Conservation (phyloP, 2,888 invertebrate species). For the Leistus spinibarbis region DNA sequence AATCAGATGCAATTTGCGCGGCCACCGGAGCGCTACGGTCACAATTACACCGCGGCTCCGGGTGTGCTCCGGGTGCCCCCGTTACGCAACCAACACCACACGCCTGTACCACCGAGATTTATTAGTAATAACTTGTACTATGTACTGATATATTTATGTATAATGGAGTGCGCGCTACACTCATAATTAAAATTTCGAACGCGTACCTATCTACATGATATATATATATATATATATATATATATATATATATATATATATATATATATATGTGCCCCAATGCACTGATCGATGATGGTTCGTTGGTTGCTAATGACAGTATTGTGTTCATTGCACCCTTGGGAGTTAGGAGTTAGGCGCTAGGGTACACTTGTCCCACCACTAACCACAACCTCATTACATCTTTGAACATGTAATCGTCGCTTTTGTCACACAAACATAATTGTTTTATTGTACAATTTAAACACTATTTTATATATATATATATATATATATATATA, state of each 20-base stretch:
- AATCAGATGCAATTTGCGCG: conserved; percentile 53
- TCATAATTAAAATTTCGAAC: conserved; percentile 50
- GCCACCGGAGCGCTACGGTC: conserved; percentile 49
- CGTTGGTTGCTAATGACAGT: conserved; percentile 47
- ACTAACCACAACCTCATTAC: neutral
- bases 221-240: neutral
- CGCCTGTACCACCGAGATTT: conserved; percentile 48
- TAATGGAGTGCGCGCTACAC: conserved; percentile 45
- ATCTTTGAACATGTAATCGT: neutral
- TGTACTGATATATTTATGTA: conserved; percentile 21
- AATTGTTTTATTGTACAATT: no score
- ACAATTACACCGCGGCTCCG: conserved; percentile 46
- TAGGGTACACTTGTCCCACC: neutral
- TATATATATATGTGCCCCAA: neutral
- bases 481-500: neutral
- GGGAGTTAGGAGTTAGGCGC: conserved; percentile 12
- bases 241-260: conserved; percentile 15
- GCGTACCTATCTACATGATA: neutral
- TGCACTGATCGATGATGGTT: conserved; percentile 33
- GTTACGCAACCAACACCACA: neutral
- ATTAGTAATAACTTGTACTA: conserved; percentile 51
- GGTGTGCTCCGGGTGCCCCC: neutral
- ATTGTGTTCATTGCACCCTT: conserved; percentile 43
- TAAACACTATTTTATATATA: neutral
- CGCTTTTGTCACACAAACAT: neutral